Conservation (phyloP, 1,140 invertebrate species). For the Medauroidea extradentata region DNA sequence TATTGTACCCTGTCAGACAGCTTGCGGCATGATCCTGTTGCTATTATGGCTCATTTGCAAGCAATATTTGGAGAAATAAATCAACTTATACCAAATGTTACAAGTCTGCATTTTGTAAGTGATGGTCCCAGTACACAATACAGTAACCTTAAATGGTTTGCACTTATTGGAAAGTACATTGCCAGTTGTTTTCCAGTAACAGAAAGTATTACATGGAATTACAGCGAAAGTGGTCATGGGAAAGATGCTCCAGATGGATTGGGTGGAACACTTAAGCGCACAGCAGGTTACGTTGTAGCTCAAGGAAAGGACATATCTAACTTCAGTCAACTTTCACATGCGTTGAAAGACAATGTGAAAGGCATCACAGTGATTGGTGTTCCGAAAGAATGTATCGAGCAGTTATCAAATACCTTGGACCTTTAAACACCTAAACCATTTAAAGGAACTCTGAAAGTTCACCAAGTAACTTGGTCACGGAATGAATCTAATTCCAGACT, state of each 20-base stretch:
- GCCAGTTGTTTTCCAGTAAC: background rate
- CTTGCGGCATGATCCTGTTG: constrained; percentile 34
- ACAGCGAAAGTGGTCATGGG: constrained; percentile 32
- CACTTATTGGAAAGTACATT: background rate
- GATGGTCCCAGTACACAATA: constrained; percentile 25
- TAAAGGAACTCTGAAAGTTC: too few relatives aligned
- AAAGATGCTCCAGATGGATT: constrained; percentile 38
- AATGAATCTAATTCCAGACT: too few relatives aligned
- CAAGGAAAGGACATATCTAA: constrained; percentile 23
- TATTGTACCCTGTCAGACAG: constrained; percentile 39
- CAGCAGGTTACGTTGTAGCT: constrained; percentile 25
- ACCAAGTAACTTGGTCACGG: too few relatives aligned
- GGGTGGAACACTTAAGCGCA: constrained; percentile 41
- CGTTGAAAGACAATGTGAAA: too few relatives aligned
- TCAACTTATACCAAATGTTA: constrained; percentile 19
- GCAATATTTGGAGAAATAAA: constrained; percentile 27
- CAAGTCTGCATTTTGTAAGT: constrained; percentile 21
- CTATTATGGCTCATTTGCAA: constrained; percentile 38
- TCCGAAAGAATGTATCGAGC: too few relatives aligned
- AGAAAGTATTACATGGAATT: constrained; percentile 31
- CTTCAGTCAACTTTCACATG: constrained; percentile 2
- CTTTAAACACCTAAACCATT: too few relatives aligned
- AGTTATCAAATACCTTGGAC: too few relatives aligned
- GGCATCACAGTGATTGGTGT: too few relatives aligned
- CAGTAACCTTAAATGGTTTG: constrained; percentile 1